Evolutionary conservation across 2,888 invertebrate species (phyloP).

Genomic region (Hydroisotoma schaefferi): DNA sequence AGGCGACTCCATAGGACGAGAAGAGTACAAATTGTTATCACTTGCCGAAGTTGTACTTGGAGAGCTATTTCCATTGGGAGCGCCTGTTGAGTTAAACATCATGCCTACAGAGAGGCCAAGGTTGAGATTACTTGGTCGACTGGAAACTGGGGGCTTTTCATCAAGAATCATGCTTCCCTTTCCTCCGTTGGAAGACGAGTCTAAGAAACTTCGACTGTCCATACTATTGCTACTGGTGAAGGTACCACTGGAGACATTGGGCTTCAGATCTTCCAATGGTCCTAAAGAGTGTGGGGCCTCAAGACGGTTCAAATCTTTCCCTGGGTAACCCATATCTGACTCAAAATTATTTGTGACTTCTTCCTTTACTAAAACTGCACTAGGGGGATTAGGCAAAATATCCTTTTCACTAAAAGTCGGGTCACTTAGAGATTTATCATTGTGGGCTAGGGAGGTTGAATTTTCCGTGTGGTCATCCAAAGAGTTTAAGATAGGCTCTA

Average conservation of each 20-base stretch:
- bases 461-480: not conserved
- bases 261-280: slow-evolving; percentile 4
- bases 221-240: not conserved
- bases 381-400: not conserved
- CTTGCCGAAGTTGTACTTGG: slow-evolving; percentile 11
- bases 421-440: slow-evolving; percentile 20
- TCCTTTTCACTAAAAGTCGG: slow-evolving; percentile 14
- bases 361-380: slow-evolving; percentile 10
- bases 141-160: slow-evolving; percentile 16
- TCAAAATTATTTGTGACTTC: not conserved
- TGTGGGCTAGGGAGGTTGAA: slow-evolving; percentile 1
- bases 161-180: not conserved
- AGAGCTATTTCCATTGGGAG: slow-evolving; percentile 14
- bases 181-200: slow-evolving; percentile 6
- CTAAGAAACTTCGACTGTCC: slow-evolving; percentile 6
- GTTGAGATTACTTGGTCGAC: slow-evolving; percentile 31
- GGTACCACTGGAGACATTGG: not conserved
- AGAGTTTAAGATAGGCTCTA: slow-evolving; percentile 3
- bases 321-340: not conserved
- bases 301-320: not conserved
- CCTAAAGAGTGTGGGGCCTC: not conserved
- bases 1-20: slow-evolving; percentile 26
- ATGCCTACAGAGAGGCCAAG: slow-evolving; percentile 16
- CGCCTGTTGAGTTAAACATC: slow-evolving; percentile 9
- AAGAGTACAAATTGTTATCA: slow-evolving; percentile 14